Evolutionary conservation across 2,113 vertebrate species (phyloP), one percentile per base, ranked within the genome.

Genomic region (Cnemophilus loriae): DNA sequence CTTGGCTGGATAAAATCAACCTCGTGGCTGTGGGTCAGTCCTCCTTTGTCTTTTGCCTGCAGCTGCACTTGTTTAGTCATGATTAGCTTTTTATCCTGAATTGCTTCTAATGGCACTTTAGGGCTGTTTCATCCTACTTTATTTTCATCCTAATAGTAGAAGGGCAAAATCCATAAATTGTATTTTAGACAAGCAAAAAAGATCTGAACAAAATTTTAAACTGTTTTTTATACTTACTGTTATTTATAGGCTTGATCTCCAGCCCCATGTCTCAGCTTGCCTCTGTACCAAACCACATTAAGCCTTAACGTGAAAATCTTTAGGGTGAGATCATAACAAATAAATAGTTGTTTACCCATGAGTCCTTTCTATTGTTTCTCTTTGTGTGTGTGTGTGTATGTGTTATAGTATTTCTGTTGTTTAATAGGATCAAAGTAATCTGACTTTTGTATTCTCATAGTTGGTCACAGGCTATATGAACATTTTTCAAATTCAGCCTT

Each of bases 311-410:
- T 93, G 73, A 95, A 96, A 95, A 97, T 95, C 91, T 96, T 96
- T 91, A 96, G 64, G 92, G 86, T 95, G 93, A 98, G 93, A 97
- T 95, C 93, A 96, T 95, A 97, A 96, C 94, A 96, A 97, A 97
- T 97, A 97, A 97, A 94, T 95, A 94, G 92, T 52, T 91, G 57
- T 84, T 94, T 88, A 84, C 47, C 67, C 76, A 59, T 19, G 81
- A 92, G 52, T 92, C 85, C 82, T 84, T 91, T 59, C 89, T 83
- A 26, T 75, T 86, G 80, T 81, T 91, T 91, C 27, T 85, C 28
- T 84, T 63, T 79, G 65, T 49, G 11, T 42, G 11, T 68, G 4
- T n/a, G 5, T 52, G 19, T 16, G 17, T 33, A 4, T 46, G 39
- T 60, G 20, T 71, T 80, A 44, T 59, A 86, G 65, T 42, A 84